phyloP scores from a whole-genome alignment of 1,140 invertebrate species.

The Aleiodes sp. region DNA sequence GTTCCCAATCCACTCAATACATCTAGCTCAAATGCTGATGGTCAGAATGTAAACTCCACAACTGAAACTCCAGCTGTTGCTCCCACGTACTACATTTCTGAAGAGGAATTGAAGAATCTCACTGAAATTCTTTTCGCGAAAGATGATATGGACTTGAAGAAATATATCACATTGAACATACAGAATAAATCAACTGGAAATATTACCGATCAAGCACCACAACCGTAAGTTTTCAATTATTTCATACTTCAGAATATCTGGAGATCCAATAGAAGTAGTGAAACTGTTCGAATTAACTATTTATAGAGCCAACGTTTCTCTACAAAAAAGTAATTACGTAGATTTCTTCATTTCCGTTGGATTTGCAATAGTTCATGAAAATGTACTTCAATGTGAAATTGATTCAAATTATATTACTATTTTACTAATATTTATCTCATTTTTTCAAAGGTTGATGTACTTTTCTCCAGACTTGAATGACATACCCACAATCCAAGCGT shows the following conservation, averaged over 20 bases:
- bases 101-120: slow-evolving; percentile 50
- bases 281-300: no score
- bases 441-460: slow-evolving; percentile 56
- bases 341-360: no score
- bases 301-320: no score
- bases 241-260: background rate
- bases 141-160: slow-evolving; percentile 50
- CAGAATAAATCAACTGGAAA: slow-evolving; percentile 50
- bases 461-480: slow-evolving; percentile 43
- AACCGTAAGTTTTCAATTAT: slow-evolving; percentile 28
- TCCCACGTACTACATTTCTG: slow-evolving; percentile 44
- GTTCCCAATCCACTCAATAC: background rate
- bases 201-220: slow-evolving; percentile 52
- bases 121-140: slow-evolving; percentile 58
- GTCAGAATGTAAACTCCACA: background rate
- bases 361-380: no score
- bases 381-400: no score
- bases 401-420: no score
- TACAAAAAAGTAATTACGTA: no score
- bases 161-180: slow-evolving; percentile 55
- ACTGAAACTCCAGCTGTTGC: background rate
- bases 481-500: slow-evolving; percentile 67
- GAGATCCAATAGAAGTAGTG: background rate
- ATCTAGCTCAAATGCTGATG: background rate
- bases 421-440: background rate